Evolutionary conservation across 2,113 vertebrate species (phyloP).

Genomic region (Marmota monax): DNA sequence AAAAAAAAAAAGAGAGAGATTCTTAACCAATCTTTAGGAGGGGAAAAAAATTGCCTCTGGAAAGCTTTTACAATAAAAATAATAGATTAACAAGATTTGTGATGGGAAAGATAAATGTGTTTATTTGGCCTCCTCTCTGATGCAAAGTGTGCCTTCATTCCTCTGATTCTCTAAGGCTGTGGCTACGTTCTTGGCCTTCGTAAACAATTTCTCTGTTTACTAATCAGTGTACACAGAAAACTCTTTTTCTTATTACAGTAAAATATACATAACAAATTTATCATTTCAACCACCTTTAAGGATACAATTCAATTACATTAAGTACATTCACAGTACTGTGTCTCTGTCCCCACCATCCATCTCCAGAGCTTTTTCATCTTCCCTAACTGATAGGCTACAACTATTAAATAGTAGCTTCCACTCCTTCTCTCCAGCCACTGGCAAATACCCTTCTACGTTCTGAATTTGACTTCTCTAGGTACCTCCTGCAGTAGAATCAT

Average conservation of each 20-base stretch:
- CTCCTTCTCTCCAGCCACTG: accelerated
- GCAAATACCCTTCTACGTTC: neutral
- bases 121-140: neutral
- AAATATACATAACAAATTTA: neutral
- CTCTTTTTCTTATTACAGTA: neutral
- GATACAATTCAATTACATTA: neutral
- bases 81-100: conserved; percentile 43
- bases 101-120: conserved; percentile 22
- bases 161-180: neutral
- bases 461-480: neutral
- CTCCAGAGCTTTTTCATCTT: neutral
- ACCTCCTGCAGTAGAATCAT: too few relatives aligned
- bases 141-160: neutral
- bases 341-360: too few relatives aligned
- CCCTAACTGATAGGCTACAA: neutral
- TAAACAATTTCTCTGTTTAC: neutral
- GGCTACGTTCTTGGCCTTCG: neutral
- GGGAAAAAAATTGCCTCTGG: neutral
- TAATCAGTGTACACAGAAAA: neutral
- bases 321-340: neutral
- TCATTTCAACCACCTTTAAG: neutral
- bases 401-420: neutral
- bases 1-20: neutral
- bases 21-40: neutral
- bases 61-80: conserved; percentile 57